Conservation (phyloP, 2,888 invertebrate species). For the Abscondita cerata region DNA sequence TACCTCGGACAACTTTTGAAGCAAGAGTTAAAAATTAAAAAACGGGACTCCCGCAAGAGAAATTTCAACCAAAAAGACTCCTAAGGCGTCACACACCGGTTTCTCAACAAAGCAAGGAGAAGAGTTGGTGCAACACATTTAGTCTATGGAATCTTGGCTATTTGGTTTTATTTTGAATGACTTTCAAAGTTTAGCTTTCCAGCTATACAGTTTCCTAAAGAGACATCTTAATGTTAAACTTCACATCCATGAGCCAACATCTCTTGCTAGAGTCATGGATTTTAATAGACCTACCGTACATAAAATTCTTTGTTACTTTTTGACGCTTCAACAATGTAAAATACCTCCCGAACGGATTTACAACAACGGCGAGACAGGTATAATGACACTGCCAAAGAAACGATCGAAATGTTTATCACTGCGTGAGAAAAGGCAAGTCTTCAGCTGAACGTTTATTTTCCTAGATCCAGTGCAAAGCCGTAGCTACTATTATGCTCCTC, state of each 20-base stretch:
- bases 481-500: not conserved
- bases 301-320: too few species aligned
- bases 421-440: not conserved
- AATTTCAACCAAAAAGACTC: not conserved
- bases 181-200: not conserved
- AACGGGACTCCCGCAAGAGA: not conserved
- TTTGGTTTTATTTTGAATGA: slow-evolving; percentile 9
- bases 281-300: too few species aligned
- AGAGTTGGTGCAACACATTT: slow-evolving; percentile 8
- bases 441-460: slow-evolving; percentile 1
- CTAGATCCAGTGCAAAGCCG: not conserved
- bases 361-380: too few species aligned
- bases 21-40: not conserved
- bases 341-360: too few species aligned
- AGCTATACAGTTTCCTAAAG: not conserved
- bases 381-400: too few species aligned
- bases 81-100: slow-evolving; percentile 1
- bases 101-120: slow-evolving; percentile 3
- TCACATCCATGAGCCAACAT: not conserved
- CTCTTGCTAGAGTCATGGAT: too few species aligned
- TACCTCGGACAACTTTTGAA: not conserved
- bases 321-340: not conserved
- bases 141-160: not conserved
- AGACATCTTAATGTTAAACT: not conserved
- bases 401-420: too few species aligned